Evolutionary conservation across 2,797 vertebrate genomes (phyloP), one percentile per base, ranked within the genome.

Genomic region (Dermochelys coriacea): DNA sequence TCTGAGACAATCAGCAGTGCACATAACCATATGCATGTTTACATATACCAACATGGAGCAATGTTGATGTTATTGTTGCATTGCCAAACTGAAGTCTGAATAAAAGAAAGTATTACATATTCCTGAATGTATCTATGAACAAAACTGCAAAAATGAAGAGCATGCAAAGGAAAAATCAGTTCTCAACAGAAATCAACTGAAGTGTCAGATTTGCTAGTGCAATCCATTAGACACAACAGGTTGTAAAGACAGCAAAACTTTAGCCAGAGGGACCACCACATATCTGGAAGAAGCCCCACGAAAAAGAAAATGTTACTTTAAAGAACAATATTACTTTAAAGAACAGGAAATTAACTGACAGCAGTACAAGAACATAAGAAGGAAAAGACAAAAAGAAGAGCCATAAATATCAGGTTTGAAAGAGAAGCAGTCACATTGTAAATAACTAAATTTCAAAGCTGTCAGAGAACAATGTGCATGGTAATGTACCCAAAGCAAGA

Each of bases 361-460:
- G 27, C 85, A 82, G 11, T 52, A 12, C 37, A 93, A 55, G 10
- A 90, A 88, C 0, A 25, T 4, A 54, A 87, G 54, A 94, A 57
- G 52, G 51, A 41, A 1, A 87, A 93, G 34, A 7, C 2, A 55
- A 57, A 27, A 8, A 82, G 74, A 96, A 74, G 50, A 10, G 6
- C 1, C 49, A 93, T 55, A 34, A 86, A 92, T 96, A 80, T 37
- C 4, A 25, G 5, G 75, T 52, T 92, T 25, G 1, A 91, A 97
- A 90, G 12, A 77, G 19, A 90, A 91, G 52, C 4, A 86, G 64
- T 0, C 12, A 90, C 31, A 80, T n/a, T 61, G 29, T 52, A 94
- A 97, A 88, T 19, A 94, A 86, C 11, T 37, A 0, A 87, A 4
- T 87, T 87, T 95, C 81, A 97, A 94, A 97, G 4, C n/a, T 94